These are phyloP conservation scores for Prionace glauca DNA, from an alignment of 2,797 vertebrate genomes.

Conservation along the genomic window DNA sequence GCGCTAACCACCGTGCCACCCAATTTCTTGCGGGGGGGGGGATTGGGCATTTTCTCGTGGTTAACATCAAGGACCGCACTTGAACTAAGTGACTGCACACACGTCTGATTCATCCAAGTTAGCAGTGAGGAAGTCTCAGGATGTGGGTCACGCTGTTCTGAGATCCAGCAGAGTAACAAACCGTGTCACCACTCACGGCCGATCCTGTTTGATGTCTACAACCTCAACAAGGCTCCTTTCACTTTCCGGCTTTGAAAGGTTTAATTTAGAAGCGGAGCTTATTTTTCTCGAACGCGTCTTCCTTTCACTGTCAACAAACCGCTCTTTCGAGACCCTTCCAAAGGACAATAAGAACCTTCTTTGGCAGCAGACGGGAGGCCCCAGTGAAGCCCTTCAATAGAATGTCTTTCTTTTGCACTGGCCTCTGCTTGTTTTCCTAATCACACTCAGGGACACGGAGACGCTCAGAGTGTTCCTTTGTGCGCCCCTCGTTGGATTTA, in stretches of 20 bases:
- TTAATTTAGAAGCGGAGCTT: background rate
- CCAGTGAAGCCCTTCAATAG: background rate
- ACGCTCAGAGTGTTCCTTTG: conserved; percentile 6
- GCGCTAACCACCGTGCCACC: too few relatives aligned
- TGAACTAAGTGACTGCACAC: background rate
- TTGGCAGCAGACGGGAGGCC: background rate
- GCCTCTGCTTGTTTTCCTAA: conserved; percentile 15
- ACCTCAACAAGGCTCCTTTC: conserved; percentile 5
- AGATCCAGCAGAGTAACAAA: background rate
- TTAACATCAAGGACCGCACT: too few relatives aligned
- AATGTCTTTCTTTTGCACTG: background rate
- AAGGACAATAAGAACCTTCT: background rate
- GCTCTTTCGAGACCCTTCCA: background rate
- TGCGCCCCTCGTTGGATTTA: background rate
- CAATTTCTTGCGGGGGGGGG: too few relatives aligned
- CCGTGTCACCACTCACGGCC: background rate
- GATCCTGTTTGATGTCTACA: background rate
- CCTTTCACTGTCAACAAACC: background rate
- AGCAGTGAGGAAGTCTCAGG: background rate
- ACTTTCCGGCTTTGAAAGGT: background rate
- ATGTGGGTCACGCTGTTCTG: background rate
- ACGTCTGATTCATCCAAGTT: background rate
- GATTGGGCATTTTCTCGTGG: background rate
- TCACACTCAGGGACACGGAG: background rate
- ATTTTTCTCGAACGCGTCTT: background rate